Percentiles rank a stretch among this genome's conserved stretches.
These are phyloP conservation scores for Brachypalpus laphriformis DNA, from an alignment of 2,888 invertebrate species.

Conservation along the genomic window DNA sequence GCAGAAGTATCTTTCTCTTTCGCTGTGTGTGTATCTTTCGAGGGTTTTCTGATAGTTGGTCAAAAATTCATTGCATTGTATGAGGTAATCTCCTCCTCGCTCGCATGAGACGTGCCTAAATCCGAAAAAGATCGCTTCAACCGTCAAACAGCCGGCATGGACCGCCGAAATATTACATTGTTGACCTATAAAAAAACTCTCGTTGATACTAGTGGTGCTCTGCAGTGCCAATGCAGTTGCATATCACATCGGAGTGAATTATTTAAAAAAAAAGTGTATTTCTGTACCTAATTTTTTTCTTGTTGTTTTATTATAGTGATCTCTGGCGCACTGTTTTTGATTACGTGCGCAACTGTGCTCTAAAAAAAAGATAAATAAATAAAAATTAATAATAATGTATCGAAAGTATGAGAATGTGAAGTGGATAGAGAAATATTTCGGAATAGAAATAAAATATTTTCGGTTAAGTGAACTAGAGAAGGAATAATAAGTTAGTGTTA, in stretches of 20 bases:
- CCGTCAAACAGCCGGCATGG: slow-evolving; percentile 19
- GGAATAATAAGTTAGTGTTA: slow-evolving; percentile 9
- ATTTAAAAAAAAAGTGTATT: slow-evolving; percentile 10
- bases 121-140: slow-evolving; percentile 29
- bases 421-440: slow-evolving; percentile 54
- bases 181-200: slow-evolving; percentile 72
- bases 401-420: slow-evolving; percentile 46
- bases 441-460: slow-evolving; percentile 60
- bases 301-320: slow-evolving; percentile 33
- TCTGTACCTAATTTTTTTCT: not conserved
- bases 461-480: slow-evolving; percentile 47
- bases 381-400: slow-evolving; percentile 38
- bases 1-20: not conserved
- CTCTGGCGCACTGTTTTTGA: slow-evolving; percentile 22
- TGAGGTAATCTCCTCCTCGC: slow-evolving; percentile 53
- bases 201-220: slow-evolving; percentile 18
- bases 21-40: not conserved
- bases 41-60: slow-evolving; percentile 27
- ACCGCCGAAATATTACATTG: slow-evolving; percentile 47
- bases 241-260: slow-evolving; percentile 17
- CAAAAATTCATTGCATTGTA: slow-evolving; percentile 42
- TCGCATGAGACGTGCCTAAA: slow-evolving; percentile 63
- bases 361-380: slow-evolving; percentile 19
- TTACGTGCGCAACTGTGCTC: slow-evolving; percentile 31
- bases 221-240: slow-evolving; percentile 2